Base-by-base conservation (phyloP, 2,888 invertebrate species). In the Eristalinus sepulchralis region DNA sequence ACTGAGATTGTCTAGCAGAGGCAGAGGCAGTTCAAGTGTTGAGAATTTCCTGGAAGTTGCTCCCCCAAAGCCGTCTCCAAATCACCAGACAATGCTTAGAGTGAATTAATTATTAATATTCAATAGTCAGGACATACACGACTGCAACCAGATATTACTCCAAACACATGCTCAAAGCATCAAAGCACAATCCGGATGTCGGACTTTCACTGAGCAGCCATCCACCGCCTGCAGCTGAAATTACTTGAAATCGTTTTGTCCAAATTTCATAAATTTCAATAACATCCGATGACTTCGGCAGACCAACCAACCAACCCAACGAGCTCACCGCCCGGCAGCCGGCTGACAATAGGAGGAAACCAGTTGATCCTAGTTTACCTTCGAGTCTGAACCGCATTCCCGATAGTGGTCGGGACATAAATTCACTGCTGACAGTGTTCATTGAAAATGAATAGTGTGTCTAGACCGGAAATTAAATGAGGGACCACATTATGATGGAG, bases 401-500 rank as follows among this genome's bases (percentile, higher is more conserved):
- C 67, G 47, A 47, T 47, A 47, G n/a, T 47, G 47, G 47, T 47
- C 73, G 67, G 55, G 67, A 62, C 53, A 80, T 80, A 80, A 73
- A 80, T 80, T 80, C 27, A 80, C 73, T 73, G 34, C 34, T 80
- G 80, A 80, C 73, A 80, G 53, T 60, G 60, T 62, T 62, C 73
- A 80, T 33, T 73, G 62, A 67, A 67, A 70, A 68, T 64, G 57
- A 70, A 76, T 70, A 34, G 47, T 47, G 68, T 64, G 81, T 81
- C 81, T 81, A 81, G 81, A 81, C 81, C 81, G 81, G 81, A 81
- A 81, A 81, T 81, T 81, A 81, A 81, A 70, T 81, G 64, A 53
- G 17, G 17, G 75, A 81, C 75, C 68, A 81, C 68, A 70, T 81
- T 81, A 81, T 62, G 70, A 55, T 79, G 72, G 17, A 57, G 39